Evolutionary conservation across 2,113 vertebrate genomes (phyloP).

Genomic region (Burhinus bistriatus): DNA sequence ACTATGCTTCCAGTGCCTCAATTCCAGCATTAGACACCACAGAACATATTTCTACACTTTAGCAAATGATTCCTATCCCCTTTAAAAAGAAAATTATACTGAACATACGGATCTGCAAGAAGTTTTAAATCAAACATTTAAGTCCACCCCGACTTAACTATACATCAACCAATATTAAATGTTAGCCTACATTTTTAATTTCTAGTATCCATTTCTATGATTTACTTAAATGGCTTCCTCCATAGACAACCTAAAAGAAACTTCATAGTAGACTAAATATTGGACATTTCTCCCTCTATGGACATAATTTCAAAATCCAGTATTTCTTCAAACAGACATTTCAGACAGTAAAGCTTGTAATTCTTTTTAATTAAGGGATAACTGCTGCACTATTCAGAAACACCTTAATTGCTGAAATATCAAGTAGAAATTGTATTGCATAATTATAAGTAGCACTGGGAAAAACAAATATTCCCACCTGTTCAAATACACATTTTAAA

Average conservation of each 20-base stretch:
- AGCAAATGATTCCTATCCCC: background rate
- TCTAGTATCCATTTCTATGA: background rate
- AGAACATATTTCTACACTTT: background rate
- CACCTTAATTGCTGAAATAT: background rate
- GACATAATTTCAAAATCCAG: background rate
- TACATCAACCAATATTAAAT: background rate
- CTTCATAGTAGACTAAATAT: background rate
- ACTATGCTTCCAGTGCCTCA: background rate
- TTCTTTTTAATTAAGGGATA: constrained; percentile 2
- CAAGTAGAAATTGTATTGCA: background rate
- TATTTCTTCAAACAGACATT: background rate
- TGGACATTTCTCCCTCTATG: background rate
- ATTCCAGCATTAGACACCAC: background rate
- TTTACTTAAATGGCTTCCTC: background rate
- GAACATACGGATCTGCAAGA: background rate
- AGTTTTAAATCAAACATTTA: background rate
- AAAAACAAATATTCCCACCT: constrained; percentile 11
- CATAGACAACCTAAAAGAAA: background rate
- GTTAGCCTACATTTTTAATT: background rate
- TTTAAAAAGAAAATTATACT: background rate
- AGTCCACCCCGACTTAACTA: background rate
- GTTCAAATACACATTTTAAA: background rate
- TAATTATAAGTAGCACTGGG: background rate
- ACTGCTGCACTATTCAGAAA: background rate
- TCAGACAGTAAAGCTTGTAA: background rate